Conservation (phyloP, 2,797 vertebrate genomes). For the Catostomus latipinnis region DNA sequence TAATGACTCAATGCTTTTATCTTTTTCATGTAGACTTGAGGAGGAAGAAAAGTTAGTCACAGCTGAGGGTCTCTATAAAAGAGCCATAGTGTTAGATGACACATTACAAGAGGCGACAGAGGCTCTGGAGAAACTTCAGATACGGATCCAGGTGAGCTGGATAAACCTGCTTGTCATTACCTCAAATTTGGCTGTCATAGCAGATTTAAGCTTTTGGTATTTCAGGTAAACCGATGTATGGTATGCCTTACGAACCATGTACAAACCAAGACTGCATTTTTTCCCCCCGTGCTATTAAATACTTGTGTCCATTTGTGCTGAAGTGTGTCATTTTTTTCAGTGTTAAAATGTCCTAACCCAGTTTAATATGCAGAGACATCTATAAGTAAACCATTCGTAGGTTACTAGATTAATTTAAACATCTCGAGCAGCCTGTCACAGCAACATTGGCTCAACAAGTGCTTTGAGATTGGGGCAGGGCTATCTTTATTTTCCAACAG, state of each 20-base stretch:
- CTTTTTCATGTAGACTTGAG: conserved; percentile 80
- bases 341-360: too few relatives aligned
- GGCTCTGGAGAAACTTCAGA: conserved; percentile 88
- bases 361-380: too few relatives aligned
- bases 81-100: conserved; percentile 88
- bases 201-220: not conserved
- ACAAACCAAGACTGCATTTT: too few relatives aligned
- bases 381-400: too few relatives aligned
- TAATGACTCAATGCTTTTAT: not conserved
- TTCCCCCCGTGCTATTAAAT: too few relatives aligned
- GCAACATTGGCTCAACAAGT: too few relatives aligned
- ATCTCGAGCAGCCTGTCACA: too few relatives aligned
- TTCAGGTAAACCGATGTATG: not conserved
- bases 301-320: too few relatives aligned
- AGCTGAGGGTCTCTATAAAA: conserved; percentile 92
- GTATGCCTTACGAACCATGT: not conserved
- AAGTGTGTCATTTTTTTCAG: too few relatives aligned
- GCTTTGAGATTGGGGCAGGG: too few relatives aligned
- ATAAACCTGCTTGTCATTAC: conserved; percentile 28
- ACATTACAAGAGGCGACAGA: conserved; percentile 90
- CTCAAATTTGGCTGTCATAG: not conserved
- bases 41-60: conserved; percentile 95
- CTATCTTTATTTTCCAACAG: too few relatives aligned
- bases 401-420: too few relatives aligned
- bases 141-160: conserved; percentile 95